These are phyloP conservation scores for Austrofundulus limnaeus DNA, from an alignment of 2,113 vertebrate species.

Conservation along the genomic window DNA sequence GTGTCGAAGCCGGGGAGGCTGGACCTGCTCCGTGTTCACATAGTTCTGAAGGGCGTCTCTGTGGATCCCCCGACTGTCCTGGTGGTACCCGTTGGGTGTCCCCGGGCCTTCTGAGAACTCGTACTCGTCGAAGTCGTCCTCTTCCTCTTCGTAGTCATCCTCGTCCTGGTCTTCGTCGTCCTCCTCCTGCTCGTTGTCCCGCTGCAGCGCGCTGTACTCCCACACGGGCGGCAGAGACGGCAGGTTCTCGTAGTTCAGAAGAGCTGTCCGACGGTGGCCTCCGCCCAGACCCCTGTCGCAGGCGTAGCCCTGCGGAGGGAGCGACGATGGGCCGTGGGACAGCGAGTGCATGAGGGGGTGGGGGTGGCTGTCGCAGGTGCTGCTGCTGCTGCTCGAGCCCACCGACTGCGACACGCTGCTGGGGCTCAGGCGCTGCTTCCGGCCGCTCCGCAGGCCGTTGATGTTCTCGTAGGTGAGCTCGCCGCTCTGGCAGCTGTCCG, in stretches of 20 bases:
- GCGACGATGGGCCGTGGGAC: constrained; percentile 61
- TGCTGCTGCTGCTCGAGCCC: constrained; percentile 84
- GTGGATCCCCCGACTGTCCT: constrained; percentile 81
- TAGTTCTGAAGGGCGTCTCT: constrained; percentile 88
- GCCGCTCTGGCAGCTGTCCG: constrained; percentile 78
- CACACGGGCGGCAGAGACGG: constrained; percentile 92
- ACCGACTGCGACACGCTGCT: constrained; percentile 82
- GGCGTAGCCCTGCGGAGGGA: constrained; percentile 75
- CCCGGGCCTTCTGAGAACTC: constrained; percentile 83
- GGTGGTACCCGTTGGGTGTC: constrained; percentile 87
- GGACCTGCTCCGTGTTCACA: constrained; percentile 80
- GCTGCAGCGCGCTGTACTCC: constrained; percentile 86
- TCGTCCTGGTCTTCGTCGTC: constrained; percentile 80
- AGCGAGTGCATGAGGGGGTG: constrained; percentile 74
- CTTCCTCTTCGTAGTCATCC: constrained; percentile 81
- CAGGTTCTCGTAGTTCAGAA: constrained; percentile 97
- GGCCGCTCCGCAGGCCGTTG: constrained; percentile 78
- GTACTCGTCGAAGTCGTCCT: constrained; percentile 82
- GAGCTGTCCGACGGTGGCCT: constrained; percentile 84
- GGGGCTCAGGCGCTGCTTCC: constrained; percentile 80
- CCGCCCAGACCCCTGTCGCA: constrained; percentile 71
- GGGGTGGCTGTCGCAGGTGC: constrained; percentile 78
- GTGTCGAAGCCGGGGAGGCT: constrained; percentile 67
- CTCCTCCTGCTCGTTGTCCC: constrained; percentile 80
- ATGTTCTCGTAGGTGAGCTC: constrained; percentile 92